Percentiles rank a stretch among this genome's conserved stretches.
These are phyloP conservation scores for Natrix natrix DNA, from an alignment of 2,797 vertebrate species.

Conservation along the genomic window DNA sequence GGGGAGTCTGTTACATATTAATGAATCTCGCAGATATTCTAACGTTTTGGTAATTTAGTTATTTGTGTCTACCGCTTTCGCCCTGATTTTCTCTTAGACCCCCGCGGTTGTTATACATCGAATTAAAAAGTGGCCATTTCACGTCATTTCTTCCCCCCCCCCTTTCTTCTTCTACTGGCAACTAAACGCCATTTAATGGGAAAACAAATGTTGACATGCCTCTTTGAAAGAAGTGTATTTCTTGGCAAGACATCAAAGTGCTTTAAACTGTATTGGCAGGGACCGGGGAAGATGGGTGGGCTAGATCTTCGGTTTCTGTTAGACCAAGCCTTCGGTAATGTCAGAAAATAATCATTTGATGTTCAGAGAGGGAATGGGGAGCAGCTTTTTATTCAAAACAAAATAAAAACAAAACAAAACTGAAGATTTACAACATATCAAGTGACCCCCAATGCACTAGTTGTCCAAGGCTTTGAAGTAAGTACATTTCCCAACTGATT, in stretches of 20 bases:
- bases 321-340: slow-evolving; percentile 56
- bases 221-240: slow-evolving; percentile 74
- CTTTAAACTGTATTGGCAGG: slow-evolving; percentile 66
- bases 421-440: background rate
- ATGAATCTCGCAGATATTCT: slow-evolving; percentile 81
- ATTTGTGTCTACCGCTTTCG: slow-evolving; percentile 81
- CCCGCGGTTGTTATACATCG: slow-evolving; percentile 78
- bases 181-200: slow-evolving; percentile 81
- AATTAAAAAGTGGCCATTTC: slow-evolving; percentile 82
- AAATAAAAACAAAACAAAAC: slow-evolving; percentile 16
- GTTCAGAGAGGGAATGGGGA: background rate
- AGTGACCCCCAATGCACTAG: slow-evolving; percentile 17
- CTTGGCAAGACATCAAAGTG: slow-evolving; percentile 77
- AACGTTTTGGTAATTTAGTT: slow-evolving; percentile 85
- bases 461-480: slow-evolving; percentile 29
- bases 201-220: slow-evolving; percentile 85
- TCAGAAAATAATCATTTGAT: slow-evolving; percentile 41
- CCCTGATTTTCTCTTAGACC: slow-evolving; percentile 80
- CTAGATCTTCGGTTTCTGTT: slow-evolving; percentile 58
- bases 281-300: slow-evolving; percentile 52
- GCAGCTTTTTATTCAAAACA: background rate
- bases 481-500: no score
- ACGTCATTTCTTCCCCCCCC: slow-evolving; percentile 70
- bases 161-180: slow-evolving; percentile 68
- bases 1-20: slow-evolving; percentile 83